A percentile compares a stretch with the other conserved stretches of the same genome.
These are phyloP conservation scores for Cylloceria caligata DNA, from an alignment of 2,888 invertebrate genomes.

Conservation along the genomic window DNA sequence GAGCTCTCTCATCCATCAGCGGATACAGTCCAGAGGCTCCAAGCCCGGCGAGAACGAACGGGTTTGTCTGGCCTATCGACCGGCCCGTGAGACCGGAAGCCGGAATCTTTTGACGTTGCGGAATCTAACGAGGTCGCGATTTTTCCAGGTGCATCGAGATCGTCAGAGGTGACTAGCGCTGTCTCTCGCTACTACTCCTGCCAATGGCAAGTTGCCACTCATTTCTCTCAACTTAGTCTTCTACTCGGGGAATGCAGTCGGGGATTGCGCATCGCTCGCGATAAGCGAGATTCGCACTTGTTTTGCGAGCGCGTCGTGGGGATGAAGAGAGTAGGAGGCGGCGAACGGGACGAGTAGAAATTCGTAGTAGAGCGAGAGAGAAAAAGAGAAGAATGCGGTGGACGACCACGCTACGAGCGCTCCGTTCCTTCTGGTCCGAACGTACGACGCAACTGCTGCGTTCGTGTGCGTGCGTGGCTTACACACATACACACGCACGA, in stretches of 20 bases:
- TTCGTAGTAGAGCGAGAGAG: conserved; percentile 38
- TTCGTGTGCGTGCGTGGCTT: conserved; percentile 40
- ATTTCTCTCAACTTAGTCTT: conserved; percentile 55
- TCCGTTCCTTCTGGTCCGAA: conserved; percentile 31
- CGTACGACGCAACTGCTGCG: conserved; percentile 30
- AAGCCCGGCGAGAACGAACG: conserved; percentile 22
- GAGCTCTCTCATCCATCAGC: conserved; percentile 8
- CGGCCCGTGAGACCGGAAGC: conserved; percentile 68
- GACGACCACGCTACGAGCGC: conserved; percentile 59
- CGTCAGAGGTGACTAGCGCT: neutral
- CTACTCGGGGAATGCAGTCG: conserved; percentile 51
- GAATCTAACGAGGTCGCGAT: conserved; percentile 28
- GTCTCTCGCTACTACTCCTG: conserved; percentile 32
- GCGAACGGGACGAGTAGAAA: conserved; percentile 48
- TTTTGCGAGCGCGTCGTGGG: conserved; percentile 50
- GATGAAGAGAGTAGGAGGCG: conserved; percentile 28
- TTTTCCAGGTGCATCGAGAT: conserved; percentile 31
- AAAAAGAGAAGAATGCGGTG: conserved; percentile 44
- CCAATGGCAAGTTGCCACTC: conserved; percentile 38
- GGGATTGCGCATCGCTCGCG: conserved; percentile 35
- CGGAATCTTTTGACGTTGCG: conserved; percentile 31
- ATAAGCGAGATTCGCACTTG: conserved; percentile 58
- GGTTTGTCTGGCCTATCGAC: conserved; percentile 33
- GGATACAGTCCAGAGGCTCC: neutral
- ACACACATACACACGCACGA: conserved; percentile 13